Evolutionary conservation across 2,113 vertebrate species (phyloP).

Genomic region (Heterocephalus glaber): DNA sequence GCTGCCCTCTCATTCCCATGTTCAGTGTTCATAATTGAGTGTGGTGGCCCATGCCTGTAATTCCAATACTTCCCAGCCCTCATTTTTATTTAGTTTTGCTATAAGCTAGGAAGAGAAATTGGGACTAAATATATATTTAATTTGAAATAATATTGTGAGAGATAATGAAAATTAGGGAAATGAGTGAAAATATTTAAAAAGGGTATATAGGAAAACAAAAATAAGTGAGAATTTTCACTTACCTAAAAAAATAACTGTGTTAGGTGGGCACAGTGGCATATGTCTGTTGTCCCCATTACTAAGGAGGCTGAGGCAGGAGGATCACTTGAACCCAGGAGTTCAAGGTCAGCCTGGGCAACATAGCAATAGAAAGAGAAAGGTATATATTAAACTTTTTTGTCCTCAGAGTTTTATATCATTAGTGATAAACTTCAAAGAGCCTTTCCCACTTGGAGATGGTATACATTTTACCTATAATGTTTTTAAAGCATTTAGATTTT

Average conservation of each 20-base stretch:
- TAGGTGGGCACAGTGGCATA: too few species aligned
- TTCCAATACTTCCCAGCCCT: neutral
- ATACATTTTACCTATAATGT: neutral
- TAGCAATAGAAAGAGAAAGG: neutral
- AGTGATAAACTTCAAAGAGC: neutral
- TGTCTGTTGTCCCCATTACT: too few species aligned
- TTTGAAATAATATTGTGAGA: neutral
- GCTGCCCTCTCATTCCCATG: slow-evolving; percentile 56
- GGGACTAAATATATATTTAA: neutral
- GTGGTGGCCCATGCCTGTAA: neutral
- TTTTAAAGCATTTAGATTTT: neutral
- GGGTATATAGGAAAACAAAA: neutral
- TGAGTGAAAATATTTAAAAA: neutral
- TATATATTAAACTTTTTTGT: neutral
- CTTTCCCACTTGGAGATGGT: neutral
- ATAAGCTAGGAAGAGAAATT: neutral
- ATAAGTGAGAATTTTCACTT: neutral
- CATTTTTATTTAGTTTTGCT: neutral
- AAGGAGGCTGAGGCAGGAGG: neutral
- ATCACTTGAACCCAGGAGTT: neutral
- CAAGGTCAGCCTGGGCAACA: neutral
- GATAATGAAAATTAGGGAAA: neutral
- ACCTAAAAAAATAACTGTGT: neutral
- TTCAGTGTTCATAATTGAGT: slow-evolving; percentile 52
- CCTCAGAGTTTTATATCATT: neutral